Conservation (phyloP, 2,888 invertebrate species). For the Macrophya annulata region DNA sequence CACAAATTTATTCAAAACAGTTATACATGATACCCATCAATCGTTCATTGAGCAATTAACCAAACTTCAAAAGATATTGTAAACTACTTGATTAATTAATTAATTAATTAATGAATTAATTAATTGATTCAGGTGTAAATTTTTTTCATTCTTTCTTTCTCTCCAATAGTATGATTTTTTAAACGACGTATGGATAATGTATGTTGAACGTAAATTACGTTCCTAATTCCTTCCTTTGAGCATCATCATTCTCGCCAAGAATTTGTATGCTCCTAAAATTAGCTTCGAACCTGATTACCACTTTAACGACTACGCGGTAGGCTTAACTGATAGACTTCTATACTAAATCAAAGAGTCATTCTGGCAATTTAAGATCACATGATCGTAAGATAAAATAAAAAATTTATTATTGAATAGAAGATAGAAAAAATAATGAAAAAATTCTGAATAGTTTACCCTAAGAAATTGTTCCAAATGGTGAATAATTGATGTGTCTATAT, state of each 20-base stretch:
- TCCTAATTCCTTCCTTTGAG: conserved; percentile 25
- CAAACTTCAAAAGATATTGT: background rate
- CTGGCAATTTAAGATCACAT: background rate
- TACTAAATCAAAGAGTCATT: conserved; percentile 1
- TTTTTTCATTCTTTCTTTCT: background rate
- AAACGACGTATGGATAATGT: background rate
- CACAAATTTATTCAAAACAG: background rate
- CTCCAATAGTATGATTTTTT: background rate
- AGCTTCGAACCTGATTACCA: conserved; percentile 29
- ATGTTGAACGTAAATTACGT: background rate
- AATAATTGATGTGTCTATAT: no score
- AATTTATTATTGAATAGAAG: background rate
- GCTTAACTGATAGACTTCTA: conserved; percentile 8
- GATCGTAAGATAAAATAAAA: background rate
- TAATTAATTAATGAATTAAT: background rate
- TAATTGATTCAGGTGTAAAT: background rate
- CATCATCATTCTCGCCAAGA: conserved; percentile 32
- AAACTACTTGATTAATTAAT: background rate
- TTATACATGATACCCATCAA: background rate
- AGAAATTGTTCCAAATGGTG: no score
- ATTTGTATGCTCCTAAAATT: conserved; percentile 19
- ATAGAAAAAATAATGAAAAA: no score
- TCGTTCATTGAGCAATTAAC: background rate
- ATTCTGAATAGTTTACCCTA: no score
- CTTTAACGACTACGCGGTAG: conserved; percentile 25